phyloP scores from a whole-genome alignment of 1,140 invertebrate species.

The Drosophila yakuba region DNA sequence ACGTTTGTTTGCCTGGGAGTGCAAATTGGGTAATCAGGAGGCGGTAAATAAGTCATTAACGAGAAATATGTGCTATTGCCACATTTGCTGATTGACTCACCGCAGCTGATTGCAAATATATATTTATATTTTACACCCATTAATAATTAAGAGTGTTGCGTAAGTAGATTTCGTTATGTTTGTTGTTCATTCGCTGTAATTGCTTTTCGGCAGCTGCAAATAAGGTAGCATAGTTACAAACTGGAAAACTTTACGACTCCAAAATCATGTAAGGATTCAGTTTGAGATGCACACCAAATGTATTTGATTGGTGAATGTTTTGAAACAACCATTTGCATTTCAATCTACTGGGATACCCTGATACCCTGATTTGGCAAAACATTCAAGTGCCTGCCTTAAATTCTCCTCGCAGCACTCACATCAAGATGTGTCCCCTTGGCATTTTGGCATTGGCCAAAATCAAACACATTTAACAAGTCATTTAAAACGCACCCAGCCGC shows the following conservation, averaged over 20 bases:
- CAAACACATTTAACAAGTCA: conserved; percentile 76
- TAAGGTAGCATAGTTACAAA: neutral
- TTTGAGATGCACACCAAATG: no score
- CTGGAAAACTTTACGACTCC: neutral
- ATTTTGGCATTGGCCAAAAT: conserved; percentile 31
- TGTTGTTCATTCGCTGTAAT: neutral
- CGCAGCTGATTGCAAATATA: conserved; percentile 25
- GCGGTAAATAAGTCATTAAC: conserved; percentile 47
- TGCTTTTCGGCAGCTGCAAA: neutral
- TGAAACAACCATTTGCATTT: neutral
- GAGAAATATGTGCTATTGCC: conserved; percentile 32
- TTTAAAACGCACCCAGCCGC: conserved; percentile 40
- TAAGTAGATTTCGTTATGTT: neutral
- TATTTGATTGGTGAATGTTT: no score
- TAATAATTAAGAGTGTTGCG: conserved; percentile 4
- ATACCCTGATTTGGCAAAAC: neutral
- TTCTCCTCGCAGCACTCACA: neutral
- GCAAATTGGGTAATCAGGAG: neutral
- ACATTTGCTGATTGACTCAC: conserved; percentile 19
- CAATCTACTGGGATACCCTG: neutral
- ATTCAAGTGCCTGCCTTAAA: conserved; percentile 5
- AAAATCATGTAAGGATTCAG: neutral
- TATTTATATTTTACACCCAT: conserved; percentile 16
- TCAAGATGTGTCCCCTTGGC: neutral
- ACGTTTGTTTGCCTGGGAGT: conserved; percentile 28